These are phyloP conservation scores for Heptranchias perlo DNA, from an alignment of 2,113 vertebrate species.

Conservation along the genomic window DNA sequence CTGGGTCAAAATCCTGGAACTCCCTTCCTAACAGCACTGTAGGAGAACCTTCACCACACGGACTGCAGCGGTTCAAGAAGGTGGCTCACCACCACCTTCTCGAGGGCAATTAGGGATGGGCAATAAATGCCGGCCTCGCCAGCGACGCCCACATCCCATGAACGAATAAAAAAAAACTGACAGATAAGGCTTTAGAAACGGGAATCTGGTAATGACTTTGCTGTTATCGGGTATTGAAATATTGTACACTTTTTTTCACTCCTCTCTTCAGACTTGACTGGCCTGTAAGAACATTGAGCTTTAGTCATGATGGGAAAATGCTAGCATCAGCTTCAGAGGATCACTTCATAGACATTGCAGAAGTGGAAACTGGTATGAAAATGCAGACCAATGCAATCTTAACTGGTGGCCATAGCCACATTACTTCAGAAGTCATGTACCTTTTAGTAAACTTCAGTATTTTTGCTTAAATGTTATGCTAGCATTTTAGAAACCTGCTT, in stretches of 20 bases:
- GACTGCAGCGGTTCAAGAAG: too few relatives aligned
- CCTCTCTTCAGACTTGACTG: slow-evolving; percentile 75
- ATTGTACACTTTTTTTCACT: neutral
- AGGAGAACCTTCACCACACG: too few relatives aligned
- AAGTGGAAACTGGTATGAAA: slow-evolving; percentile 86
- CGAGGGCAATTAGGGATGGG: too few relatives aligned
- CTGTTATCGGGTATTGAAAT: neutral
- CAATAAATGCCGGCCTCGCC: too few relatives aligned
- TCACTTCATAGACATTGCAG: slow-evolving; percentile 95
- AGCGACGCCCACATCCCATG: too few relatives aligned
- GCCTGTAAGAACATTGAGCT: slow-evolving; percentile 93
- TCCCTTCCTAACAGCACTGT: too few relatives aligned
- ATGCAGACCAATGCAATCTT: neutral
- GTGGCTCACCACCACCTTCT: too few relatives aligned
- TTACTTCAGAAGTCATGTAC: neutral
- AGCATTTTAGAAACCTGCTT: neutral
- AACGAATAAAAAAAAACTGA: too few relatives aligned
- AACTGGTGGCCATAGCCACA: neutral
- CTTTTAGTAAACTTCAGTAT: neutral
- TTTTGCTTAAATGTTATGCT: neutral
- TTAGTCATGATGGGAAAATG: slow-evolving; percentile 96
- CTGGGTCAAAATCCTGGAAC: too few relatives aligned
- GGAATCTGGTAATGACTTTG: neutral
- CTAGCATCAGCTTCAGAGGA: slow-evolving; percentile 91
- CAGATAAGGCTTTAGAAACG: neutral